Conservation (phyloP, 2,797 vertebrate species). For the Sebastiscus tertius region DNA sequence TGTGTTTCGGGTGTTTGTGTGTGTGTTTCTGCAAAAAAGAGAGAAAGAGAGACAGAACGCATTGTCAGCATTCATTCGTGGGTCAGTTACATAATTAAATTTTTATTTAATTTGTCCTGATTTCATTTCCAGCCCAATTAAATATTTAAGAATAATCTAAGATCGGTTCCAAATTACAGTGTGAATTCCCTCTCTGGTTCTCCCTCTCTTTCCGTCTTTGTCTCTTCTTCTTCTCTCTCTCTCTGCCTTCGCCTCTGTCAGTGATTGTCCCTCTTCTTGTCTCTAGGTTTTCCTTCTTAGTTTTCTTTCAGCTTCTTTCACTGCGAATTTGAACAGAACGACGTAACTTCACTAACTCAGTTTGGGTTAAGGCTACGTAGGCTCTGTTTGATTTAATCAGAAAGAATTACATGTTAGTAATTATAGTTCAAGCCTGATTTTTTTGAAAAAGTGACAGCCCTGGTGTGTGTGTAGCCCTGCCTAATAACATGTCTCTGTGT, state of each 20-base stretch:
- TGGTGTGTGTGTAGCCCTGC: neutral
- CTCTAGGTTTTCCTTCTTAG: neutral
- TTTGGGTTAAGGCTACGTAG: neutral
- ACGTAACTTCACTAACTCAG: neutral
- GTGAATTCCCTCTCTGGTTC: constrained; percentile 5
- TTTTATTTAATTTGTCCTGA: constrained; percentile 48
- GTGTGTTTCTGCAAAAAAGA: neutral
- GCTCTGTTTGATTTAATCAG: neutral
- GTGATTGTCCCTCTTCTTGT: neutral
- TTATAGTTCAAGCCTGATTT: neutral
- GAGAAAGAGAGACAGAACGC: neutral
- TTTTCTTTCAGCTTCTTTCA: neutral
- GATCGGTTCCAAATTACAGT: neutral
- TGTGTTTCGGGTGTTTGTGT: neutral
- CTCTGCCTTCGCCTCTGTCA: neutral
- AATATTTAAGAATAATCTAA: constrained; percentile 11
- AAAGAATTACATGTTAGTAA: neutral
- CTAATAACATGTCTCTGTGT: neutral
- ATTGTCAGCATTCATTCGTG: neutral
- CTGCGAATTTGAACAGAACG: neutral
- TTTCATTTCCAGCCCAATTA: constrained; percentile 37
- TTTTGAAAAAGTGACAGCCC: neutral
- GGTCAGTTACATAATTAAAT: constrained; percentile 30
- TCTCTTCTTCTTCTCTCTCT: neutral
- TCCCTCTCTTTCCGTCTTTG: neutral